These are phyloP conservation scores for Platanista minor DNA, from an alignment of 2,113 vertebrate species.

Conservation along the genomic window DNA sequence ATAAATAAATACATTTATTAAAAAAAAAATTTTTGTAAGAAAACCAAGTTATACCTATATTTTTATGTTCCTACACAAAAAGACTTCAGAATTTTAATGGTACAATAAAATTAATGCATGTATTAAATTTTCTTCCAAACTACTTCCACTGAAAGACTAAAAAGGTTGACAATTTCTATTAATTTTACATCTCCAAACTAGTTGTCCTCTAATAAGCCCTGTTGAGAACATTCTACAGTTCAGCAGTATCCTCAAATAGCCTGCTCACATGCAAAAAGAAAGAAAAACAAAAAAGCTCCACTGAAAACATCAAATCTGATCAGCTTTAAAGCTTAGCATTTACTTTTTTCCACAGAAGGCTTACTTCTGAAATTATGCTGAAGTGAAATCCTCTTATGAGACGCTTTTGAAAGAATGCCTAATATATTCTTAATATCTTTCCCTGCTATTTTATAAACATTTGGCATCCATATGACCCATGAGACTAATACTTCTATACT, in stretches of 20 bases:
- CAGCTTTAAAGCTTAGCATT: neutral
- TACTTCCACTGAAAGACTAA: neutral
- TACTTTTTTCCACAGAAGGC: neutral
- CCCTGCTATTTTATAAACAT: neutral
- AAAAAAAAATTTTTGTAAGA: neutral
- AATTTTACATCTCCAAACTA: neutral
- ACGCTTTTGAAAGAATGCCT: neutral
- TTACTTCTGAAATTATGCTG: neutral
- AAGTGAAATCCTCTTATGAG: slow-evolving; percentile 10
- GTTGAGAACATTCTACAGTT: neutral
- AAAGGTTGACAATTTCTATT: neutral
- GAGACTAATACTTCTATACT: neutral
- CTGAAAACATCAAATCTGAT: neutral
- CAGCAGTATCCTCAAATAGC: neutral
- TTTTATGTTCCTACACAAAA: slow-evolving; percentile 14
- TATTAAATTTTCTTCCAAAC: neutral
- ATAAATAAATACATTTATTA: too few relatives aligned
- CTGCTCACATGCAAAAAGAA: neutral
- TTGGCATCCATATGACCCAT: neutral
- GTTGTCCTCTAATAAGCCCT: neutral
- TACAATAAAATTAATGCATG: slow-evolving; percentile 7
- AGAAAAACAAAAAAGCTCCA: neutral
- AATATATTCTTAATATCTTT: neutral
- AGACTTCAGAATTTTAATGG: neutral
- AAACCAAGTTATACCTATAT: neutral